Evolutionary conservation across 2,797 vertebrate species (phyloP).

Genomic region (Schizothorax lantsangensis): DNA sequence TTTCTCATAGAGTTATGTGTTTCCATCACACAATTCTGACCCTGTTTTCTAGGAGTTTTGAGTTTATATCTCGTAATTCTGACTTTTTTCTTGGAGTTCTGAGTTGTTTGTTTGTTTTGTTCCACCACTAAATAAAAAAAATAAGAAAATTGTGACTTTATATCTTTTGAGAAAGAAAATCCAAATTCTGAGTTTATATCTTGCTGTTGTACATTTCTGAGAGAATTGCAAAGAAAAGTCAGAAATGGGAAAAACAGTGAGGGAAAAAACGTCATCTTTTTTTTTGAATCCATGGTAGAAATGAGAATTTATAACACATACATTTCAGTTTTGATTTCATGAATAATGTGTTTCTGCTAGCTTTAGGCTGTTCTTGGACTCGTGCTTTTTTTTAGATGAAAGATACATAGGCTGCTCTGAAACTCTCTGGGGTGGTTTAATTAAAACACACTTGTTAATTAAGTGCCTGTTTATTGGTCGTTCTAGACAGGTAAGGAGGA

Average conservation of each 20-base stretch:
- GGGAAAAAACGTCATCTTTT: too few relatives aligned
- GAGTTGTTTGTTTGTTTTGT: too few relatives aligned
- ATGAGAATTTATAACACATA: not conserved
- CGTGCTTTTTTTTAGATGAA: not conserved
- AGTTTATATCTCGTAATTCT: not conserved
- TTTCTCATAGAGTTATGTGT: too few relatives aligned
- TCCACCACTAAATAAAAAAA: too few relatives aligned
- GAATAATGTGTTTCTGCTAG: not conserved
- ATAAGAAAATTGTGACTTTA: not conserved
- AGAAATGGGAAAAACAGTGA: too few relatives aligned
- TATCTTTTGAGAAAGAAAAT: not conserved
- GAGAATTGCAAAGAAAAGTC: not conserved
- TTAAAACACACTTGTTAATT: conserved; percentile 67
- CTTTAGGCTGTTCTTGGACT: too few relatives aligned
- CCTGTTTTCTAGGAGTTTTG: not conserved
- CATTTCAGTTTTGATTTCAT: not conserved
- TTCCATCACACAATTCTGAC: too few relatives aligned
- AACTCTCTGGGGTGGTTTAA: conserved; percentile 59
- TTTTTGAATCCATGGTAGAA: not conserved
- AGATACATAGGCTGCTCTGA: conserved; percentile 6
- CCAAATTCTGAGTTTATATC: not conserved
- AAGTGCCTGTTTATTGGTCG: conserved; percentile 61
- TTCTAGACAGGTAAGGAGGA: conserved; percentile 56
- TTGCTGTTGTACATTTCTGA: not conserved
- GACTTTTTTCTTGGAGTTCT: not conserved